A percentile compares a stretch with the other conserved stretches of the same genome.
These are phyloP conservation scores for Peromyscus maniculatus DNA, from an alignment of 2,113 vertebrate genomes.

Conservation along the genomic window DNA sequence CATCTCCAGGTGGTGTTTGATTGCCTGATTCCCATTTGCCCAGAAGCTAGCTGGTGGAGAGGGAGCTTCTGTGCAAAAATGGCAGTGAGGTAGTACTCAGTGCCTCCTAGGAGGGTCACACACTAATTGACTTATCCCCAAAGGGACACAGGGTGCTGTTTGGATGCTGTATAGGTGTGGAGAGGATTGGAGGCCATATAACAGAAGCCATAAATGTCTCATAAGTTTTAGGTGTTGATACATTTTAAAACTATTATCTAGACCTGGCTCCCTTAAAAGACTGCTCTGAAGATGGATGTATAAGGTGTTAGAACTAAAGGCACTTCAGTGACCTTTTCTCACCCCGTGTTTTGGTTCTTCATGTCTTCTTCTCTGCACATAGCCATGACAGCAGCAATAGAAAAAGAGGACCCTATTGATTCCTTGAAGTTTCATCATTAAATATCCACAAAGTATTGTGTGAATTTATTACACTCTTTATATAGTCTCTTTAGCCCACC, in stretches of 20 bases:
- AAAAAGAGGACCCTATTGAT: conserved; percentile 8
- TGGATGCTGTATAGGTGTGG: background rate
- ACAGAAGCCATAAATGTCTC: conserved; percentile 16
- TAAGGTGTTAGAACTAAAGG: background rate
- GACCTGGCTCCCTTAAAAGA: background rate
- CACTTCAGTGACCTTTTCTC: background rate
- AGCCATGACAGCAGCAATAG: conserved; percentile 10
- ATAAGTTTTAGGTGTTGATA: background rate
- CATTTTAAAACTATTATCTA: background rate
- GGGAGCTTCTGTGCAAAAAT: conserved; percentile 1
- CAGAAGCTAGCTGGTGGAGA: background rate
- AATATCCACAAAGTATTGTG: background rate
- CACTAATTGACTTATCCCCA: background rate
- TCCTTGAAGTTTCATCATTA: background rate
- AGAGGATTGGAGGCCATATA: background rate
- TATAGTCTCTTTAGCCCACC: background rate
- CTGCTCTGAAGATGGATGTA: background rate
- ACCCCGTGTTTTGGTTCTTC: background rate
- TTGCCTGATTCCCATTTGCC: background rate
- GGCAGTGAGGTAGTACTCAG: background rate
- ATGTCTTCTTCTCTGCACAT: background rate
- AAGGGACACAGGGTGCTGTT: background rate
- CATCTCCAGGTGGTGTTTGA: background rate
- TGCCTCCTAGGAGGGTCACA: background rate
- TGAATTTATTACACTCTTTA: conserved; percentile 29